Percentiles rank a stretch among this genome's conserved stretches.
phyloP scores from a whole-genome alignment of 2,113 vertebrate species.

The Oncorhynchus mykiss region DNA sequence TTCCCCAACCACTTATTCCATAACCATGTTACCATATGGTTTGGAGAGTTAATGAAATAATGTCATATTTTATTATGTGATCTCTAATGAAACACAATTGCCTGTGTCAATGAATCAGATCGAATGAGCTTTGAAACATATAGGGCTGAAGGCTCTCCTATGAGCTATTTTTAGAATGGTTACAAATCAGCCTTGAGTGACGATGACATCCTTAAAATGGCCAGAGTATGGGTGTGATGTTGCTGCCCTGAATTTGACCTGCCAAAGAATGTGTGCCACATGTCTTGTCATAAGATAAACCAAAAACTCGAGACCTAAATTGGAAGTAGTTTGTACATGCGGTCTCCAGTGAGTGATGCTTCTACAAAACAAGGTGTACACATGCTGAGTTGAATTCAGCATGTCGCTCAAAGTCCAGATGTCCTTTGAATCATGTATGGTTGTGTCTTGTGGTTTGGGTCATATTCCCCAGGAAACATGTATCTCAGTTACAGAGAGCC shows the following conservation, averaged over 20 bases:
- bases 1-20: too few relatives aligned
- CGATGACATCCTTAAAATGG: conserved; percentile 31
- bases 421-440: conserved; percentile 57
- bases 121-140: conserved; percentile 41
- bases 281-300: not conserved
- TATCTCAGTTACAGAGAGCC: conserved; percentile 33
- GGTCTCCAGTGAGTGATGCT: conserved; percentile 17
- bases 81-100: too few relatives aligned
- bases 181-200: conserved; percentile 52
- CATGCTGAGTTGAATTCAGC: conserved; percentile 37
- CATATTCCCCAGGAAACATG: conserved; percentile 22
- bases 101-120: not conserved
- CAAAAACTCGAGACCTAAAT: conserved; percentile 19
- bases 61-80: too few relatives aligned
- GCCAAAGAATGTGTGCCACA: conserved; percentile 15
- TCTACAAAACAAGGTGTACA: conserved; percentile 55
- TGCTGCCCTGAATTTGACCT: conserved; percentile 10
- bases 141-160: conserved; percentile 33
- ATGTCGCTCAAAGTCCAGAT: conserved; percentile 55
- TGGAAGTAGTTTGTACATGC: not conserved
- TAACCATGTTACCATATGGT: too few relatives aligned
- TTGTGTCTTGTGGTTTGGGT: conserved; percentile 44
- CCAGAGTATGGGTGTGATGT: conserved; percentile 2
- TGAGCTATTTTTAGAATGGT: conserved; percentile 48
- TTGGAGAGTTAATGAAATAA: too few relatives aligned